phyloP scores from a whole-genome alignment of 2,888 invertebrate genomes.

The Mesorhabditis belari region DNA sequence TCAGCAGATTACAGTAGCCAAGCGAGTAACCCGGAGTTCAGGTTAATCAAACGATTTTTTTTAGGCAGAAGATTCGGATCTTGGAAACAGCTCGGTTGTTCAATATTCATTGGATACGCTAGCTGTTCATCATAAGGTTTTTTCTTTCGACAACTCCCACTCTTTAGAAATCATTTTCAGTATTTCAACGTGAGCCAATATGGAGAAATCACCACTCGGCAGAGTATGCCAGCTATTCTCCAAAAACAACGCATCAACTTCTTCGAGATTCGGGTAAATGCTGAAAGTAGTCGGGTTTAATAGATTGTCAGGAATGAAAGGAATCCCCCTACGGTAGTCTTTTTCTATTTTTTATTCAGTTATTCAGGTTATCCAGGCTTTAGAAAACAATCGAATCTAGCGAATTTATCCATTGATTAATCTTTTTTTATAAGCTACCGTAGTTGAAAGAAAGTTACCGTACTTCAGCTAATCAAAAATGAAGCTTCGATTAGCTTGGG shows the following conservation, averaged over 20 bases:
- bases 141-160: background rate
- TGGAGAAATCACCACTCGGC: slow-evolving; percentile 42
- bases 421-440: too few relatives aligned
- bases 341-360: too few relatives aligned
- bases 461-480: too few relatives aligned
- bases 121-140: slow-evolving; percentile 23
- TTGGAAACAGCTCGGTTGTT: slow-evolving; percentile 73
- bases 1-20: too few relatives aligned
- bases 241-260: slow-evolving; percentile 28
- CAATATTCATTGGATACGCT: slow-evolving; percentile 65
- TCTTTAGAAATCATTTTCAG: slow-evolving; percentile 16
- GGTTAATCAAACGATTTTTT: background rate
- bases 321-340: too few relatives aligned
- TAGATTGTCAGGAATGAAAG: too few relatives aligned
- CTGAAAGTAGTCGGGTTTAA: background rate
- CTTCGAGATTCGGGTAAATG: slow-evolving; percentile 37
- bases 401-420: too few relatives aligned
- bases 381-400: too few relatives aligned
- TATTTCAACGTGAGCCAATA: slow-evolving; percentile 44
- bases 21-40: too few relatives aligned
- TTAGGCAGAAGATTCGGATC: slow-evolving; percentile 79
- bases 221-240: slow-evolving; percentile 39
- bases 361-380: too few relatives aligned
- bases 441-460: too few relatives aligned
- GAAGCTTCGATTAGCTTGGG: too few relatives aligned